Percentiles rank a stretch among this genome's conserved stretches.
Conservation (phyloP, 2,888 invertebrate genomes). For the Beris morrisii region DNA sequence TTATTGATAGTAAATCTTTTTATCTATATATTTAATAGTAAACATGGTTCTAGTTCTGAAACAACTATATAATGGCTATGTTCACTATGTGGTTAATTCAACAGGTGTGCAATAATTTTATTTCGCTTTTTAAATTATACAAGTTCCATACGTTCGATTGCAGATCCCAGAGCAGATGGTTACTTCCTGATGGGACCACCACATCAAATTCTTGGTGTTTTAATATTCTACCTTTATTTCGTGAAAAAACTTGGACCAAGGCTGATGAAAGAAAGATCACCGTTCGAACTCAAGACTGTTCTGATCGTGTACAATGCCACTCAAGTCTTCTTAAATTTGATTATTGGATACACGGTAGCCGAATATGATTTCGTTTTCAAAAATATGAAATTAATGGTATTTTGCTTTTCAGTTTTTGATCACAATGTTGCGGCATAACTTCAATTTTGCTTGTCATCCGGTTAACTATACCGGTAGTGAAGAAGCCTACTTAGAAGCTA, state of each 20-base stretch:
- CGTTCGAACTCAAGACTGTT: constrained; percentile 64
- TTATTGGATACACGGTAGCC: constrained; percentile 57
- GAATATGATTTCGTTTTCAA: background rate
- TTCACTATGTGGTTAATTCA: constrained; percentile 5
- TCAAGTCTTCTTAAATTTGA: constrained; percentile 63
- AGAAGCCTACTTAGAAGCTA: constrained; percentile 2
- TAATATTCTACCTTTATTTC: constrained; percentile 66
- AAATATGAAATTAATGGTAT: background rate
- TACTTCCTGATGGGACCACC: constrained; percentile 69
- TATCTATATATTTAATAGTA: too few relatives aligned
- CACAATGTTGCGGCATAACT: constrained; percentile 1
- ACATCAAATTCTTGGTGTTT: constrained; percentile 60
- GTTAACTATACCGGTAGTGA: constrained; percentile 19
- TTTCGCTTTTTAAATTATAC: too few relatives aligned
- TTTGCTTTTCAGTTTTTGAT: background rate
- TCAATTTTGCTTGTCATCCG: constrained; percentile 8
- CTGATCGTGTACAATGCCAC: constrained; percentile 67
- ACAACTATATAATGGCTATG: constrained; percentile 14
- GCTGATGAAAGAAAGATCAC: constrained; percentile 66
- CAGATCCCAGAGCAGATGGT: constrained; percentile 66
- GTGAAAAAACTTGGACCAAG: constrained; percentile 69
- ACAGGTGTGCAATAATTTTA: background rate
- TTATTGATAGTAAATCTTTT: too few relatives aligned
- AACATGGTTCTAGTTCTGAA: constrained; percentile 15
- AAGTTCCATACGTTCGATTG: constrained; percentile 1